Conservation (phyloP, 2,888 invertebrate genomes). For the Encarsia formosa region DNA sequence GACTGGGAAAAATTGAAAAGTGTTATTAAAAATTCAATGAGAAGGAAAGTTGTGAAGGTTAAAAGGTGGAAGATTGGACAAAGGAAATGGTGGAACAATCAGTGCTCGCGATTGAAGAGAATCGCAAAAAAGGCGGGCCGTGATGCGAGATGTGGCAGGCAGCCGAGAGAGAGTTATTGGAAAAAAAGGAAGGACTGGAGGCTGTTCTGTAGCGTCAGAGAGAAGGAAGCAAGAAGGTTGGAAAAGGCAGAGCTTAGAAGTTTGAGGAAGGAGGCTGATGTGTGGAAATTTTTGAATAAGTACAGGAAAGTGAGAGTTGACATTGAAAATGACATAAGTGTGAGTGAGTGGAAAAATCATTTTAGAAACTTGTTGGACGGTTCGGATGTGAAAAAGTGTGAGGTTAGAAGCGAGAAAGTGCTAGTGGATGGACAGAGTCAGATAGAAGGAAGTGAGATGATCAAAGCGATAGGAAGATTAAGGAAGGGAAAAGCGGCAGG, state of each 20-base stretch:
- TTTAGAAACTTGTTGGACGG: conserved; percentile 13
- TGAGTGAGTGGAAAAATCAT: conserved; percentile 17
- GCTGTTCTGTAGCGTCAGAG: neutral
- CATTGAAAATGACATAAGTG: conserved; percentile 8
- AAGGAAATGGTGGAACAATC: neutral
- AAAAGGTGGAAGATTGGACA: too few species aligned
- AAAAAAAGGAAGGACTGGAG: neutral
- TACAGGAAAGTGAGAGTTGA: neutral
- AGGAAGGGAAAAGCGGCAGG: conserved; percentile 24
- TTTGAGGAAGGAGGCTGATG: neutral
- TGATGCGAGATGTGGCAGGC: neutral
- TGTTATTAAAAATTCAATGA: neutral
- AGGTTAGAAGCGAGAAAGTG: neutral
- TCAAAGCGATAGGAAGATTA: neutral
- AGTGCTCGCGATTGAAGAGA: neutral
- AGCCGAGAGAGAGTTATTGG: neutral
- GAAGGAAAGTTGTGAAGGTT: too few species aligned
- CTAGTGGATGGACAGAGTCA: neutral
- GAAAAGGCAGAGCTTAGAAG: neutral
- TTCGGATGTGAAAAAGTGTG: neutral
- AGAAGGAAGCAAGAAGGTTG: neutral
- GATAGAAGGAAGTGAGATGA: conserved; percentile 7
- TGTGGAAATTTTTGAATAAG: neutral
- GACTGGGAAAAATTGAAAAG: neutral
- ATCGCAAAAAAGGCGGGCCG: neutral